These are phyloP conservation scores for Orestias chungarensis DNA, from an alignment of 2,797 vertebrate genomes.

Conservation along the genomic window DNA sequence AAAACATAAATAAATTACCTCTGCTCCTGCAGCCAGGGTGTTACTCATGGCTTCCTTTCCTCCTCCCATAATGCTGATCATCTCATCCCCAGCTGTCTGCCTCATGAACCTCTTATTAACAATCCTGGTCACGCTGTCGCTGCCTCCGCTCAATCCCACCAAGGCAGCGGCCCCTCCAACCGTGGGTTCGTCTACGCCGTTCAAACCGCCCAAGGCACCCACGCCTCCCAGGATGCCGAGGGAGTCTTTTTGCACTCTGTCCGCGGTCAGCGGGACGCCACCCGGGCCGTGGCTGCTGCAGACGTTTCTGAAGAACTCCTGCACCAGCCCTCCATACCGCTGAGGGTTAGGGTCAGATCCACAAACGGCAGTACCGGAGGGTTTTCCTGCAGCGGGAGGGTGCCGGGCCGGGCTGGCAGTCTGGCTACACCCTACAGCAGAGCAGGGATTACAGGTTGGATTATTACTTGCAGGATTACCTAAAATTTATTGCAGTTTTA, in stretches of 20 bases:
- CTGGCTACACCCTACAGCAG: conserved; percentile 46
- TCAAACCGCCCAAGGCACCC: neutral
- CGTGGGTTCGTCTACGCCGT: conserved; percentile 76
- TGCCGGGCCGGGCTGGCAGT: conserved; percentile 72
- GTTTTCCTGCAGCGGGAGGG: conserved; percentile 74
- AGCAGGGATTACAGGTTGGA: neutral
- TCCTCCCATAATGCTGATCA: conserved; percentile 68
- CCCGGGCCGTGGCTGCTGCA: conserved; percentile 83
- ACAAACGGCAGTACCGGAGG: conserved; percentile 51
- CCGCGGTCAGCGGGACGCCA: conserved; percentile 66
- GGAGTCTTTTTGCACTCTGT: conserved; percentile 64
- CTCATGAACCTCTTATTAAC: conserved; percentile 92
- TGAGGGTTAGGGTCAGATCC: conserved; percentile 80
- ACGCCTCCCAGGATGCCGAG: conserved; percentile 18
- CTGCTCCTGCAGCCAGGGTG: conserved; percentile 60
- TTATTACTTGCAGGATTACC: neutral
- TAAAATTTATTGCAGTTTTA: neutral
- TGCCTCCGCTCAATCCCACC: conserved; percentile 67
- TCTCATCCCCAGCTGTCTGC: conserved; percentile 84
- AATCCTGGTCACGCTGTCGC: conserved; percentile 85
- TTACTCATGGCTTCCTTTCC: conserved; percentile 75
- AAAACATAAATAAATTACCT: conserved; percentile 76
- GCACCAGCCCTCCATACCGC: conserved; percentile 87
- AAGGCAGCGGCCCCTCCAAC: conserved; percentile 44
- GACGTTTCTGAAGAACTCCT: conserved; percentile 93